Percentiles rank a stretch among this genome's conserved stretches.
These are phyloP conservation scores for Periphyllus acericola DNA, from an alignment of 2,888 invertebrate genomes.

Conservation along the genomic window DNA sequence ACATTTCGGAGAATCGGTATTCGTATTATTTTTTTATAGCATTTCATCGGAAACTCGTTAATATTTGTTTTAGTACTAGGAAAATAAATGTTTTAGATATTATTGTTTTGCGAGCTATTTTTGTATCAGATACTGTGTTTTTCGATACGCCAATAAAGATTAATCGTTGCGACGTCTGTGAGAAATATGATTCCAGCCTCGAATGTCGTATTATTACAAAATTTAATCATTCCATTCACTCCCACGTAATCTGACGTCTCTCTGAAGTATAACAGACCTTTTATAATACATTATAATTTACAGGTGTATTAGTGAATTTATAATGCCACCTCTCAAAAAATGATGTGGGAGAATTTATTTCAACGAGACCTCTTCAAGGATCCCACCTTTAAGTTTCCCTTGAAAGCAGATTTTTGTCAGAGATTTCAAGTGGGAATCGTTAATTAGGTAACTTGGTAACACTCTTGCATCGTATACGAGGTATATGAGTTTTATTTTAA, in stretches of 20 bases:
- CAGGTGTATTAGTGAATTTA: no score
- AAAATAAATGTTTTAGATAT: not conserved
- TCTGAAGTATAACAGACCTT: no score
- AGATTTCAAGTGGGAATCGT: no score
- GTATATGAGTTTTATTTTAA: no score
- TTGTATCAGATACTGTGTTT: not conserved
- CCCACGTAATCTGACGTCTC: not conserved
- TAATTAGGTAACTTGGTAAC: no score
- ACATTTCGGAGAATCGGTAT: not conserved
- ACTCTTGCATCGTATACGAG: no score
- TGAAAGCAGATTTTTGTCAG: no score
- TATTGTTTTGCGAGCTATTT: not conserved
- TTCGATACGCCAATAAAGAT: conserved; percentile 16
- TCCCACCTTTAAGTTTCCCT: no score
- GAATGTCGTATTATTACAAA: not conserved
- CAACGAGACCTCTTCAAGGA: no score
- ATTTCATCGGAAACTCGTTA: not conserved
- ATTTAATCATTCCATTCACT: not conserved
- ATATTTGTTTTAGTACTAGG: not conserved
- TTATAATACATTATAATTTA: no score
- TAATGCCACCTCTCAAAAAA: no score
- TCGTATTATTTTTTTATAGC: not conserved
- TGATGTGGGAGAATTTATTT: no score
- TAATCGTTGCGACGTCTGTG: not conserved
- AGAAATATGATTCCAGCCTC: not conserved